These are phyloP conservation scores for Mus spretus DNA, from an alignment of 2,797 vertebrate genomes.

Conservation along the genomic window DNA sequence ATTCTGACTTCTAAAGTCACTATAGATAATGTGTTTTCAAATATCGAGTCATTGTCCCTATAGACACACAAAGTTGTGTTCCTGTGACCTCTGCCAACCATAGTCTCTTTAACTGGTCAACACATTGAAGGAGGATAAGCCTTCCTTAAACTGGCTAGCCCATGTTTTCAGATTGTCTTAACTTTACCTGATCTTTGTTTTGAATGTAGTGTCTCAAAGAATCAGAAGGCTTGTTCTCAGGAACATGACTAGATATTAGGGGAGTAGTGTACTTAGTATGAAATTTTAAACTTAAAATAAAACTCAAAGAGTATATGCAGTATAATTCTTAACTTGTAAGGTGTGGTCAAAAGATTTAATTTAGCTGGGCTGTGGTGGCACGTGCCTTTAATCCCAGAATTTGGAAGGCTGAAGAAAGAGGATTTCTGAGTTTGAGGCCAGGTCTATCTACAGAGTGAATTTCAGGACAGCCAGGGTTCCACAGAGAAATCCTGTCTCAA, in stretches of 20 bases:
- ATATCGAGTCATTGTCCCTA: neutral
- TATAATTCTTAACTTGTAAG: neutral
- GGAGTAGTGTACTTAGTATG: neutral
- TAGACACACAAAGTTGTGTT: neutral
- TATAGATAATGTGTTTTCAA: neutral
- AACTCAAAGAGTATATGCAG: neutral
- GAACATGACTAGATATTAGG: neutral
- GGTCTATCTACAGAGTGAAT: too few relatives aligned
- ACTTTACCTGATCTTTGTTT: neutral
- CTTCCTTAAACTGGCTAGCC: neutral
- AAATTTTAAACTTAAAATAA: neutral
- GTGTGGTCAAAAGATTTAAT: neutral
- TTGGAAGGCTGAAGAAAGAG: too few relatives aligned
- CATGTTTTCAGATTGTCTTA: neutral
- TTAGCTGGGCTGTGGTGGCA: too few relatives aligned
- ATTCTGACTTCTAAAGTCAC: neutral
- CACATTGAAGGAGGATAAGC: neutral
- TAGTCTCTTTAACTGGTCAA: neutral
- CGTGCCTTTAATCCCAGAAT: too few relatives aligned
- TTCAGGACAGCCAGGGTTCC: too few relatives aligned
- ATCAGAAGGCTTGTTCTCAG: neutral
- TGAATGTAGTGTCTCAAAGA: too few relatives aligned
- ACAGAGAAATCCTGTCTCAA: too few relatives aligned
- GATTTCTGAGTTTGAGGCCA: too few relatives aligned
- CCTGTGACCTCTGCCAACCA: neutral